These are phyloP conservation scores for Vimba vimba DNA, from an alignment of 2,113 vertebrate species.

Conservation along the genomic window DNA sequence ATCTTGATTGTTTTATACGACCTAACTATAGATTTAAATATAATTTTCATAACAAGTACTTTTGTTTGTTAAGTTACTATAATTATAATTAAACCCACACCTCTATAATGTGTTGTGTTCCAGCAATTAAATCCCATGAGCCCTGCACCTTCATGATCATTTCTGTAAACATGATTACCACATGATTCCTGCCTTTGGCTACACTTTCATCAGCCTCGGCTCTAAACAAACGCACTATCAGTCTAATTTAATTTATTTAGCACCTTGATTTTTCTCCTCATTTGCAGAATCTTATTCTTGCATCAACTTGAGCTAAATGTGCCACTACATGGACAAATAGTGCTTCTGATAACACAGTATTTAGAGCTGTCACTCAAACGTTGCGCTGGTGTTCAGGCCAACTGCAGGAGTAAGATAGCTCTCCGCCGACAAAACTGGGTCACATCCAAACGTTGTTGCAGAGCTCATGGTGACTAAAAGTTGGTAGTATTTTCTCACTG, in stretches of 20 bases:
- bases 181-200: conserved; percentile 27
- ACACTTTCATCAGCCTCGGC: conserved; percentile 35
- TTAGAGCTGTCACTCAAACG: conserved; percentile 18
- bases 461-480: not conserved
- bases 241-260: conserved; percentile 6
- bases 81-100: conserved; percentile 37
- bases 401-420: not conserved
- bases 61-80: conserved; percentile 8
- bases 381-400: not conserved
- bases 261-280: conserved; percentile 12
- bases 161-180: conserved; percentile 40
- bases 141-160: conserved; percentile 17
- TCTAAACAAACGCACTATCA: conserved; percentile 27
- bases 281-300: conserved; percentile 12
- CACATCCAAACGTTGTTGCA: conserved; percentile 19
- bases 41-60: not conserved
- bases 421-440: conserved; percentile 16
- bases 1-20: not conserved
- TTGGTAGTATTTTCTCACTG: not conserved
- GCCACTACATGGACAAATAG: not conserved
- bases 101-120: conserved; percentile 14
- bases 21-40: not conserved
- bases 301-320: conserved; percentile 2
- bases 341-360: conserved; percentile 1
- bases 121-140: conserved; percentile 31